phyloP scores from a whole-genome alignment of 35 echinoderm and acorn worm species.

The Stichopus chloronotus region DNA sequence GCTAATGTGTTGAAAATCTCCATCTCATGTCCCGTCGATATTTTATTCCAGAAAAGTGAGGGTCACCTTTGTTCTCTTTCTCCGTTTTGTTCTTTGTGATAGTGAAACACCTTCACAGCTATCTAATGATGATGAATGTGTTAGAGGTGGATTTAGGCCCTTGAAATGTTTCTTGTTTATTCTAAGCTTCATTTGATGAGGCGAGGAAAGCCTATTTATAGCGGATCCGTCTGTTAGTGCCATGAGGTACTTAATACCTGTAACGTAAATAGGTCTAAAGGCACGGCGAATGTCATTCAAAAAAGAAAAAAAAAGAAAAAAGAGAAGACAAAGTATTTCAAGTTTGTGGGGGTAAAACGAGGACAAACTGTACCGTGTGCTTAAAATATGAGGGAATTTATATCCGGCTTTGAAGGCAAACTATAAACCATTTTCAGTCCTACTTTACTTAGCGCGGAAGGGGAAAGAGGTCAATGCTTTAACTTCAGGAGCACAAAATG shows the following conservation, averaged over 20 bases:
- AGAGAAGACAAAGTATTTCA: neutral
- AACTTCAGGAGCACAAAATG: too few species aligned
- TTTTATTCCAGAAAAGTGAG: too few species aligned
- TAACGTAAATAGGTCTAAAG: neutral
- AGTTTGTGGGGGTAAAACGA: neutral
- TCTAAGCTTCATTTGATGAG: conserved; percentile 10
- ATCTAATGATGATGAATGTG: conserved; percentile 15
- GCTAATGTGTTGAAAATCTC: too few species aligned
- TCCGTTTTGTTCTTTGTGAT: neutral
- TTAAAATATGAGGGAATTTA: neutral
- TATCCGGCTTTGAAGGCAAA: neutral
- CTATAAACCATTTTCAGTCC: too few species aligned
- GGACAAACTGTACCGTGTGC: neutral
- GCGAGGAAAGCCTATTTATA: neutral
- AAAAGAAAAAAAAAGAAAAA: too few species aligned
- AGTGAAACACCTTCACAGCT: neutral
- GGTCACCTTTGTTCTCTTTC: too few species aligned
- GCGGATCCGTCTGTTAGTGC: conserved; percentile 7
- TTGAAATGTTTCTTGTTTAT: conserved; percentile 2
- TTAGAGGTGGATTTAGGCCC: neutral
- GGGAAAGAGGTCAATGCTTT: too few species aligned
- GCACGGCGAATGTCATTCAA: neutral
- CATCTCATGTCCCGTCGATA: too few species aligned
- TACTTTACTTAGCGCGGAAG: too few species aligned
- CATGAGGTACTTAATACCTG: conserved; percentile 2